Evolutionary conservation across 2,113 vertebrate species (phyloP).

Genomic region (Ceyx melanurus): DNA sequence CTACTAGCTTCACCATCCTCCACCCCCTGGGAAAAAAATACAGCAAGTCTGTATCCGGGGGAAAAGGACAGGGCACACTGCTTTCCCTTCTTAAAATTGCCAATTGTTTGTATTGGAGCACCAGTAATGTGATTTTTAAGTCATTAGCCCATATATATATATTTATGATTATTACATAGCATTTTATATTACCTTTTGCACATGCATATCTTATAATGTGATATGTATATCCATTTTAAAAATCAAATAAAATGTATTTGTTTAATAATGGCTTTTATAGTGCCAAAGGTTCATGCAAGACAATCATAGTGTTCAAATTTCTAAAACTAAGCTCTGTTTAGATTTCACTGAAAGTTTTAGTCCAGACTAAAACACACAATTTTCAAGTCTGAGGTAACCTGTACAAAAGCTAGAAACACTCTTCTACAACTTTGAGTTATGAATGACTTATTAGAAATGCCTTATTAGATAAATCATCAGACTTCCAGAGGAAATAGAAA

Average conservation of each 20-base stretch:
- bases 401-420: not conserved
- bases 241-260: not conserved
- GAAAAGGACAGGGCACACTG: not conserved
- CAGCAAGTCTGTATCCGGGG: not conserved
- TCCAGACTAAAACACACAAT: not conserved
- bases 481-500: not conserved
- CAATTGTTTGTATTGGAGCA: not conserved
- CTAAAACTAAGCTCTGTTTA: not conserved
- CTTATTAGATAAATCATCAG: not conserved
- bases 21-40: not conserved
- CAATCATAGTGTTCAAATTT: rapidly evolving
- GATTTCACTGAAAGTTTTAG: not conserved
- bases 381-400: not conserved
- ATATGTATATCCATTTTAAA: not conserved
- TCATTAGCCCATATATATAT: not conserved
- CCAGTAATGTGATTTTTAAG: rapidly evolving
- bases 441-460: not conserved
- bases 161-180: too few species aligned
- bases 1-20: not conserved
- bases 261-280: not conserved
- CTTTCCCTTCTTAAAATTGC: not conserved
- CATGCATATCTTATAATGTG: not conserved
- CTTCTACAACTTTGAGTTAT: not conserved
- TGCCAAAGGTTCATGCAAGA: not conserved
- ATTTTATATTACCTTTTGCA: not conserved